A percentile compares a stretch with the other conserved stretches of the same genome.
phyloP scores from a whole-genome alignment of 2,888 invertebrate genomes.

The Patella ulyssiponensis region DNA sequence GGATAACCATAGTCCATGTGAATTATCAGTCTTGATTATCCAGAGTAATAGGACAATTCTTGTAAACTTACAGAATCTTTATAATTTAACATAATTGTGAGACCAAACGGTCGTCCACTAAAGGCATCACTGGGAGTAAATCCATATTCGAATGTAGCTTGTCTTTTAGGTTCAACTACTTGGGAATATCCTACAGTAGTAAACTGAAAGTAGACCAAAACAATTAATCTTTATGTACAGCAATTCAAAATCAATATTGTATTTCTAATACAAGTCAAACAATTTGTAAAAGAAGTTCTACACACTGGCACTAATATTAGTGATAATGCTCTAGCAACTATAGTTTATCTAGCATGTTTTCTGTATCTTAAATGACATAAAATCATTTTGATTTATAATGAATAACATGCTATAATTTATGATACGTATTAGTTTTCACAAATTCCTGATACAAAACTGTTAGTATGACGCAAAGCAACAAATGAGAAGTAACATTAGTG shows the following conservation, averaged over 20 bases:
- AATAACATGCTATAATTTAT: not conserved
- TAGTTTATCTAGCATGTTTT: conserved; percentile 17
- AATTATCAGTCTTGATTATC: not conserved
- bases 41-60: not conserved
- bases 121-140: conserved; percentile 97
- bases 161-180: conserved; percentile 89
- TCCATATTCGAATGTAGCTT: conserved; percentile 94
- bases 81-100: conserved; percentile 93
- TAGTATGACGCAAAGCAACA: too few species aligned
- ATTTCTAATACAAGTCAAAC: not conserved
- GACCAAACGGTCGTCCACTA: conserved; percentile 95
- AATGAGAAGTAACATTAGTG: too few species aligned
- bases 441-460: too few species aligned
- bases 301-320: conserved; percentile 22
- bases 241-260: too few species aligned
- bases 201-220: conserved; percentile 76
- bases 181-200: conserved; percentile 90
- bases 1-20: too few species aligned
- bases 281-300: conserved; percentile 23
- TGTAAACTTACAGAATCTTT: conserved; percentile 80
- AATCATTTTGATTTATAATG: not conserved
- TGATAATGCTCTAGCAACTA: conserved; percentile 29
- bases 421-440: too few species aligned
- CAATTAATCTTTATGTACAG: too few species aligned
- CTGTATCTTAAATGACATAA: not conserved